These are phyloP conservation scores for Parnassius orleans DNA, from an alignment of 2,888 invertebrate species.

Conservation along the genomic window DNA sequence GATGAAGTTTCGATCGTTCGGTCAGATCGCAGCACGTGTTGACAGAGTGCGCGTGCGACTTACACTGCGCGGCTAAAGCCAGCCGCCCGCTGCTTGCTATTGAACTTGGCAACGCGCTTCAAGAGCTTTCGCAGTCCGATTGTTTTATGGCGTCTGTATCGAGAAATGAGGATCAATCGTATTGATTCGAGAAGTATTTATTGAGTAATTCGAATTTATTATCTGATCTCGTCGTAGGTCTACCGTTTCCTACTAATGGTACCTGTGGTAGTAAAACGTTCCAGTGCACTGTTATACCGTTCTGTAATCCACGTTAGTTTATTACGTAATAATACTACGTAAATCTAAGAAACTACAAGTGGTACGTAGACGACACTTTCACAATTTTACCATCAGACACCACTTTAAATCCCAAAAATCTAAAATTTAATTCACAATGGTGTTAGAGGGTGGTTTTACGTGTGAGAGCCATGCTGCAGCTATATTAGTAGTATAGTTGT, in stretches of 20 bases:
- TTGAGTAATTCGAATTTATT: constrained; percentile 17
- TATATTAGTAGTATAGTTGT: no score
- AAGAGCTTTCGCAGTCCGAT: constrained; percentile 59
- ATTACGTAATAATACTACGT: no score
- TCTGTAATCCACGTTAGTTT: neutral
- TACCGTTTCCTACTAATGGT: neutral
- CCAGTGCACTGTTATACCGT: neutral
- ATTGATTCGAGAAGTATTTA: constrained; percentile 14
- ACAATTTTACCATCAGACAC: no score
- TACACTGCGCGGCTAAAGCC: constrained; percentile 55
- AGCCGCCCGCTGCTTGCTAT: constrained; percentile 50
- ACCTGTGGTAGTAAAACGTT: neutral
- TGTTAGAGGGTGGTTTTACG: no score
- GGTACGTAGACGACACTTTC: no score
- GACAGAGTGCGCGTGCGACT: constrained; percentile 63
- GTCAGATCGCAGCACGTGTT: constrained; percentile 58
- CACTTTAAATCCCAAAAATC: no score
- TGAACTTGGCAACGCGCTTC: constrained; percentile 72
- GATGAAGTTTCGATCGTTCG: constrained; percentile 41
- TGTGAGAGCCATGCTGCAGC: no score
- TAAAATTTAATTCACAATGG: no score
- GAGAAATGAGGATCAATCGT: constrained; percentile 29
- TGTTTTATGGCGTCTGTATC: constrained; percentile 35
- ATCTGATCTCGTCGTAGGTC: neutral
- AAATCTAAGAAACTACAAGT: no score